phyloP scores from a whole-genome alignment of 2,888 invertebrate genomes.

The Zootermopsis nevadensis region DNA sequence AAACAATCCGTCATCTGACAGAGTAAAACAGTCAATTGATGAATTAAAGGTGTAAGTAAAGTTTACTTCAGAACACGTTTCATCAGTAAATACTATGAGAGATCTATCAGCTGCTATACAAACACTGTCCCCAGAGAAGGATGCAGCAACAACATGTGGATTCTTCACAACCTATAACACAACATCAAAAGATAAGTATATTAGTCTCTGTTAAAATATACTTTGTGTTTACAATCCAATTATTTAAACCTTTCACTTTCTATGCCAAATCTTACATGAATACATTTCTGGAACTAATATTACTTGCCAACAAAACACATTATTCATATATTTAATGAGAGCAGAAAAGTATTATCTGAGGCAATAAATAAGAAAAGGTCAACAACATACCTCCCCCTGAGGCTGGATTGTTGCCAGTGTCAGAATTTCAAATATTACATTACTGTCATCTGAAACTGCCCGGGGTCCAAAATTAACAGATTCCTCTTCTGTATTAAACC shows the following conservation, averaged over 20 bases:
- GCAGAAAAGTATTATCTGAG: background rate
- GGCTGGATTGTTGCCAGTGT: conserved; percentile 62
- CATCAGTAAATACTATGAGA: conserved; percentile 59
- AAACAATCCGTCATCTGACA: conserved; percentile 58
- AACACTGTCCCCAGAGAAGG: conserved; percentile 55
- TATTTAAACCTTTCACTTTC: background rate
- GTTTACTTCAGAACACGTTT: conserved; percentile 57
- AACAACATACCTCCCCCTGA: conserved; percentile 31
- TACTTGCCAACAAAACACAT: background rate
- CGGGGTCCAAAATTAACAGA: conserved; percentile 67
- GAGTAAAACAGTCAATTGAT: conserved; percentile 57
- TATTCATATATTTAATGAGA: background rate
- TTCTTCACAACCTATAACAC: conserved; percentile 53
- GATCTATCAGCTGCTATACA: conserved; percentile 60
- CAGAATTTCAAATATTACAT: conserved; percentile 65
- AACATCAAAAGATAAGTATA: background rate
- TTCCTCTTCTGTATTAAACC: conserved; percentile 66
- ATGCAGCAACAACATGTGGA: conserved; percentile 56
- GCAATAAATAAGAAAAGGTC: too few relatives aligned
- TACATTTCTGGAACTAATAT: background rate
- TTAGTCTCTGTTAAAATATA: background rate
- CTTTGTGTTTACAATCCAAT: background rate
- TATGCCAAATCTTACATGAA: background rate
- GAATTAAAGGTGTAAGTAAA: conserved; percentile 58
- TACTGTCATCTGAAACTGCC: conserved; percentile 60